Percentiles rank a stretch among this genome's conserved stretches.
These are phyloP conservation scores for Poliocrania exsul DNA, from an alignment of 2,797 vertebrate genomes.

Conservation along the genomic window DNA sequence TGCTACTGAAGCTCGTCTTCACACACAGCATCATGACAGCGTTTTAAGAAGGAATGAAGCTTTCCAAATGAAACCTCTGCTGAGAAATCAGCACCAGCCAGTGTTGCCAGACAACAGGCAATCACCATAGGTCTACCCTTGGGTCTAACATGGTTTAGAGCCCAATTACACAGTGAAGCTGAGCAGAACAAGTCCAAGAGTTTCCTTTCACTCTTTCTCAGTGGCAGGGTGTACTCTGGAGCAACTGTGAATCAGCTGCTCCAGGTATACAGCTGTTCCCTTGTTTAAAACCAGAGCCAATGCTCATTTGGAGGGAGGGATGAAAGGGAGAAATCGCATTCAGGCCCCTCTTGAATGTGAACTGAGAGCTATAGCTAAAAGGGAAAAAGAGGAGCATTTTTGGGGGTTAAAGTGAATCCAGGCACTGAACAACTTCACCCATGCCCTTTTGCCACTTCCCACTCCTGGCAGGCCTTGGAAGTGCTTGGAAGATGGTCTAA, in stretches of 20 bases:
- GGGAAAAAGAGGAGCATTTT: neutral
- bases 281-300: neutral
- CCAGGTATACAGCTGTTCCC: neutral
- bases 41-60: constrained; percentile 10
- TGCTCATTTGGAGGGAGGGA: neutral
- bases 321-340: neutral
- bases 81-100: constrained; percentile 4
- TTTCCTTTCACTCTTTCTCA: neutral
- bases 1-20: neutral
- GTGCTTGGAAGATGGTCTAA: neutral
- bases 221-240: neutral
- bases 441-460: neutral
- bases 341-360: neutral
- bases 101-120: neutral
- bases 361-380: neutral
- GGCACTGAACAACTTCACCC: neutral
- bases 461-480: neutral
- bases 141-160: neutral
- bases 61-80: constrained; percentile 46
- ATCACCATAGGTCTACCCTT: neutral
- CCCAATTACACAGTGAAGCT: neutral
- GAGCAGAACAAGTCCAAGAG: neutral
- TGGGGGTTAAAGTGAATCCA: neutral
- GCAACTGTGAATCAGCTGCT: neutral
- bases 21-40: neutral